Evolutionary conservation across 2,113 vertebrate genomes (phyloP).

Genomic region (Geococcyx californianus): DNA sequence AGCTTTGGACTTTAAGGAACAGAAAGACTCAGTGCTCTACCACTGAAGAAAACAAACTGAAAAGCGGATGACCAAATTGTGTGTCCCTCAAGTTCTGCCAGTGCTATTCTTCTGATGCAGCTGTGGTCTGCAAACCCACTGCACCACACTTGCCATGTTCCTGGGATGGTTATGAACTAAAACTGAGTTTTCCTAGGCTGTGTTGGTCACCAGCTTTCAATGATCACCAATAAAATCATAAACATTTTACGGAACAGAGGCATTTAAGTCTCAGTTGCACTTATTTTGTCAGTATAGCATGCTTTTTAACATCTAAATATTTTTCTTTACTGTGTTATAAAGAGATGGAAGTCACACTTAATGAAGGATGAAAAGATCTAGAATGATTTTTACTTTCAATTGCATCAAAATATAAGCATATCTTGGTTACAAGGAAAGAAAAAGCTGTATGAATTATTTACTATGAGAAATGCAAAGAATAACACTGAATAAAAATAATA

Average conservation of each 20-base stretch:
- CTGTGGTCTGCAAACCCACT: background rate
- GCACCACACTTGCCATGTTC: background rate
- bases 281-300: background rate
- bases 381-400: background rate
- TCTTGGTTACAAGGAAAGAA: slow-evolving; percentile 15
- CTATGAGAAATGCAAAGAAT: background rate
- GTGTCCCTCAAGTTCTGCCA: background rate
- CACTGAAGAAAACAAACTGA: background rate
- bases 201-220: background rate
- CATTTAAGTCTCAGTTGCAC: background rate
- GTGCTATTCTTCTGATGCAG: background rate
- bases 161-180: background rate
- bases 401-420: background rate
- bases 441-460: background rate
- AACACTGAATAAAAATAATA: slow-evolving; percentile 13
- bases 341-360: background rate
- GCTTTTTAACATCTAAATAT: background rate
- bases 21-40: background rate
- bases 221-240: background rate
- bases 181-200: background rate
- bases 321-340: background rate
- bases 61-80: background rate
- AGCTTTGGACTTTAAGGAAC: background rate
- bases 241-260: background rate
- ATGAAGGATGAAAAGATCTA: background rate